These are phyloP conservation scores for Phylloscopus whistleri DNA, from an alignment of 2,113 vertebrate species.

Conservation along the genomic window DNA sequence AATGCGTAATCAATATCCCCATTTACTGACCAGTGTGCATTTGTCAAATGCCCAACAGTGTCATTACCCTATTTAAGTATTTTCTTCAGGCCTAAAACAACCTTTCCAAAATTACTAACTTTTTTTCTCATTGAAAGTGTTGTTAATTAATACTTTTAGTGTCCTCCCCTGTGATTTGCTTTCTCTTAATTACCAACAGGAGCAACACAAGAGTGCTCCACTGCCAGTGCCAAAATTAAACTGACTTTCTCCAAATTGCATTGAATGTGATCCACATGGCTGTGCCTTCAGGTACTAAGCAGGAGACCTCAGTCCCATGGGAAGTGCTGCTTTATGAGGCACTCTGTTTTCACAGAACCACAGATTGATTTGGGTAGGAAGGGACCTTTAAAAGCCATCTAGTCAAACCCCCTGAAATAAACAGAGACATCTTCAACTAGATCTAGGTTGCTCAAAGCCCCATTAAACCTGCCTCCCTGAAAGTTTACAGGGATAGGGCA, in stretches of 20 bases:
- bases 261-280: not conserved
- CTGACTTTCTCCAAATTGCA: not conserved
- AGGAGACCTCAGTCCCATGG: not conserved
- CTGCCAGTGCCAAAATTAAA: slow-evolving; percentile 5
- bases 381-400: not conserved
- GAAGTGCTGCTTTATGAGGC: not conserved
- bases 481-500: not conserved
- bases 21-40: not conserved
- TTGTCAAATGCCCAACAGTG: not conserved
- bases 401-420: not conserved
- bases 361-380: not conserved
- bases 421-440: not conserved
- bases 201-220: slow-evolving; percentile 6
- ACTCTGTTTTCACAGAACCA: not conserved
- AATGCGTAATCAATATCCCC: not conserved
- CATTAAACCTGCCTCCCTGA: not conserved
- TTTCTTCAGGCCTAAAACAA: slow-evolving; percentile 38
- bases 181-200: slow-evolving; percentile 61
- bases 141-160: slow-evolving; percentile 58
- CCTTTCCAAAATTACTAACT: slow-evolving; percentile 27
- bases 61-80: slow-evolving; percentile 13
- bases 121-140: slow-evolving; percentile 31
- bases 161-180: slow-evolving; percentile 24
- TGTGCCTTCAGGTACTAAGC: not conserved
- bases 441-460: not conserved